These are phyloP conservation scores for Dissostichus mawsoni DNA, from an alignment of 2,113 vertebrate species.

Conservation along the genomic window DNA sequence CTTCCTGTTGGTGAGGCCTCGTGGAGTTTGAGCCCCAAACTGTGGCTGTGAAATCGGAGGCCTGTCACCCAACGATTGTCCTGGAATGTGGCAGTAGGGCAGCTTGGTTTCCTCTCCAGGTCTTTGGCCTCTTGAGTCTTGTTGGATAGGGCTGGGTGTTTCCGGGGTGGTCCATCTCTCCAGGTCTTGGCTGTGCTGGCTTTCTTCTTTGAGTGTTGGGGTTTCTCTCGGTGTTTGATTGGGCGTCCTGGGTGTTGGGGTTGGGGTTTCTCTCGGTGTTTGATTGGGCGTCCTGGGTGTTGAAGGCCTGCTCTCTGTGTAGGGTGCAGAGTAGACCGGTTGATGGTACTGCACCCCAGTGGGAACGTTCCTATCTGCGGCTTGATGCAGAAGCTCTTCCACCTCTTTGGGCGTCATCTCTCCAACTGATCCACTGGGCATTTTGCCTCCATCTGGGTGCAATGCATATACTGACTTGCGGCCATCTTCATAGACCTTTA, in stretches of 20 bases:
- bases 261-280: not conserved
- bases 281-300: constrained; percentile 72
- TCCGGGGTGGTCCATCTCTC: not conserved
- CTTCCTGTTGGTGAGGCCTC: not conserved
- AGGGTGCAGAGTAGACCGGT: constrained; percentile 91
- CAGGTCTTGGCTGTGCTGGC: not conserved
- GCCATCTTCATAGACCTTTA: constrained; percentile 95
- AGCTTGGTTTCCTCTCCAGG: constrained; percentile 8
- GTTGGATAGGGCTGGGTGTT: constrained; percentile 16
- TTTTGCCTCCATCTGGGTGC: constrained; percentile 65
- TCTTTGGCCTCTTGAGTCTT: constrained; percentile 12
- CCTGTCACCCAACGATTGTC: constrained; percentile 10
- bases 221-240: constrained; percentile 14
- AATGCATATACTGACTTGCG: constrained; percentile 91
- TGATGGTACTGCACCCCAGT: constrained; percentile 91
- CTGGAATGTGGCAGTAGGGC: constrained; percentile 25
- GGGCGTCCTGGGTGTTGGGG: constrained; percentile 73
- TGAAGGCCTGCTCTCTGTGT: constrained; percentile 70
- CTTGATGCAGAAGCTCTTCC: constrained; percentile 92
- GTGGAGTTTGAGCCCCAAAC: constrained; percentile 9
- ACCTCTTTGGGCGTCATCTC: constrained; percentile 89
- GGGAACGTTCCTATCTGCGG: constrained; percentile 86
- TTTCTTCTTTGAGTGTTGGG: constrained; percentile 23
- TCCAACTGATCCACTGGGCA: constrained; percentile 70
- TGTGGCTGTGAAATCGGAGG: not conserved